phyloP scores from a whole-genome alignment of 2,113 vertebrate species.

The Cephalopholis sonnerati region DNA sequence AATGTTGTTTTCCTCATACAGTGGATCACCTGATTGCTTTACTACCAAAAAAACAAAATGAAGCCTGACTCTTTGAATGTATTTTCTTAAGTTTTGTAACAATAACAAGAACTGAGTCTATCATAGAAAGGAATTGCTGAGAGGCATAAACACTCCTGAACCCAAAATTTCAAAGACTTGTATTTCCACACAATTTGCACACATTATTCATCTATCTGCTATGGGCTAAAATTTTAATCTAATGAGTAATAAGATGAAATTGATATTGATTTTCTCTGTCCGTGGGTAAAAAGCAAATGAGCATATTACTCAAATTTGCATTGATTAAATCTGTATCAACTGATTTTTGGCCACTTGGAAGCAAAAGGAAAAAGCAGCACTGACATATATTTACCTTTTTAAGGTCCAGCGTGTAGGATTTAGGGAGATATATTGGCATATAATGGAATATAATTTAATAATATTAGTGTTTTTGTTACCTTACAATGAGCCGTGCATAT shows the following conservation, averaged over 20 bases:
- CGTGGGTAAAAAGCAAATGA: not conserved
- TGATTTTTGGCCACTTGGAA: too few species aligned
- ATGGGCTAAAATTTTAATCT: too few species aligned
- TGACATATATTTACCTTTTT: not conserved
- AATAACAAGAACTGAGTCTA: not conserved
- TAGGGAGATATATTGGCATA: too few species aligned
- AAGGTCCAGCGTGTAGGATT: too few species aligned
- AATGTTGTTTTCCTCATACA: too few species aligned
- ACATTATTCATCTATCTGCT: too few species aligned
- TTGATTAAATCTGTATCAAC: too few species aligned
- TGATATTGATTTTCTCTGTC: not conserved
- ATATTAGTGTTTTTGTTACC: too few species aligned
- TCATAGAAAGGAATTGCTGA: not conserved
- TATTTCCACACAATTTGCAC: not conserved
- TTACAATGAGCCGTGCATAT: too few species aligned
- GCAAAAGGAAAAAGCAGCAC: not conserved
- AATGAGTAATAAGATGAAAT: not conserved
- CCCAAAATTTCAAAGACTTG: not conserved
- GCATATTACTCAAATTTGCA: not conserved
- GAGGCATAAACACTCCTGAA: too few species aligned
- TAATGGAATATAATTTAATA: too few species aligned
- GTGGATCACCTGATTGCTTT: not conserved
- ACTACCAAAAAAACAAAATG: not conserved
- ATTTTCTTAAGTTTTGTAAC: not conserved
- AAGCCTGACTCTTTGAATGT: not conserved